Percentiles rank a stretch among this genome's conserved stretches.
phyloP scores from a whole-genome alignment of 2,113 vertebrate genomes.

The Coptodon rendalli region DNA sequence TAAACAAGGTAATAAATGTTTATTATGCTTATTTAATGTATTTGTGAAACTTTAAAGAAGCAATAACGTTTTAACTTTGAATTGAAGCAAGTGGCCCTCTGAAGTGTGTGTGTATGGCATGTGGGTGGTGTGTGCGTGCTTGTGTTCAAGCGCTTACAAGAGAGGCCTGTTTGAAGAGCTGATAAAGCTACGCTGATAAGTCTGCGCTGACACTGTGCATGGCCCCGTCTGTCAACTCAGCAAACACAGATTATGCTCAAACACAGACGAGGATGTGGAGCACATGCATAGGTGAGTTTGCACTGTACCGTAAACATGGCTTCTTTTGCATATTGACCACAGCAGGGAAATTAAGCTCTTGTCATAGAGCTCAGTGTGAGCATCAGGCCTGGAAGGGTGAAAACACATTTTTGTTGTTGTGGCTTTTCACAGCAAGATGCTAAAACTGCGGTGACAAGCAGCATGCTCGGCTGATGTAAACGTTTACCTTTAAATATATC shows the following conservation, averaged over 20 bases:
- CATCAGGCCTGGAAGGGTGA: background rate
- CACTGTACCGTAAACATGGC: background rate
- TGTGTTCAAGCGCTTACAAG: slow-evolving; percentile 12
- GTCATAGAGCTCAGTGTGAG: background rate
- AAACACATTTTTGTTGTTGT: background rate
- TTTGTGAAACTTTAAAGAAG: background rate
- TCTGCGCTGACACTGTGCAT: background rate
- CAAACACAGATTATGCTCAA: background rate
- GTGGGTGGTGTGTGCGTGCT: background rate
- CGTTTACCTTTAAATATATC: background rate
- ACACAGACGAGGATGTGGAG: background rate
- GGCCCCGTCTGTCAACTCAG: background rate
- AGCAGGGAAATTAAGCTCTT: background rate
- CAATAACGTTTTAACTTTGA: background rate
- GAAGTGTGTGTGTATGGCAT: background rate
- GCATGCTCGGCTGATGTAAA: background rate
- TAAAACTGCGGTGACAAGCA: rapidly evolving
- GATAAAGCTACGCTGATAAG: slow-evolving; percentile 46
- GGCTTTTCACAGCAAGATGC: background rate
- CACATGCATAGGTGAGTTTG: background rate
- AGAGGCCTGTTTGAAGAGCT: slow-evolving; percentile 28
- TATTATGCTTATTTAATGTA: background rate
- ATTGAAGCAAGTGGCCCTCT: background rate
- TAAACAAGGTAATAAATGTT: background rate
- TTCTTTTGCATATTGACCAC: background rate